These are phyloP conservation scores for Phania funesta DNA, from an alignment of 2,888 invertebrate genomes.

Conservation along the genomic window DNA sequence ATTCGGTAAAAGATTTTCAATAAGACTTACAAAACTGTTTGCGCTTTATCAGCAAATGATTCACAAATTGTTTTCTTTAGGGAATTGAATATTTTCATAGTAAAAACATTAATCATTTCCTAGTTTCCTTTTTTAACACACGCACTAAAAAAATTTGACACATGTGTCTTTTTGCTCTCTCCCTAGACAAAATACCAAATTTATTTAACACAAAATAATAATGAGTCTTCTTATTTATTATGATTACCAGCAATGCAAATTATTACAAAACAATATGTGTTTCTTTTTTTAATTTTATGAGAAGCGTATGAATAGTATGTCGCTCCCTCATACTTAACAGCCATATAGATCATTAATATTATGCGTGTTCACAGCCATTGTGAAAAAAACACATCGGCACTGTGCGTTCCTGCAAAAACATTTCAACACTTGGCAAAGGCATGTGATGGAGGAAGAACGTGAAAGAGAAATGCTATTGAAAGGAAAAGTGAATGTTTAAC, in stretches of 20 bases:
- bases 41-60: too few relatives aligned
- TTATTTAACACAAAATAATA: conserved; percentile 11
- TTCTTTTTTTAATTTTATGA: not conserved
- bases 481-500: conserved; percentile 4
- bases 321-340: conserved; percentile 55
- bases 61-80: not conserved
- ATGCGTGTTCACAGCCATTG: conserved; percentile 32
- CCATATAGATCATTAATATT: conserved; percentile 60
- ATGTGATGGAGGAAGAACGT: not conserved
- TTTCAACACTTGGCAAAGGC: conserved; percentile 33
- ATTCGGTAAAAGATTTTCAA: too few relatives aligned
- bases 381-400: not conserved
- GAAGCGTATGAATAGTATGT: not conserved
- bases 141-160: not conserved
- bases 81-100: not conserved
- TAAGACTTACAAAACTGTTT: too few relatives aligned
- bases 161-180: not conserved
- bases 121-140: conserved; percentile 2
- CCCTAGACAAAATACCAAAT: conserved; percentile 3
- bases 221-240: conserved; percentile 14
- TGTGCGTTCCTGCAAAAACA: conserved; percentile 17
- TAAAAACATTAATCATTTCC: conserved; percentile 22
- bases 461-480: not conserved
- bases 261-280: conserved; percentile 29
- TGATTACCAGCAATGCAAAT: conserved; percentile 43